These are phyloP conservation scores for Lutraria lutraria DNA, from an alignment of 2,888 invertebrate species.

Conservation along the genomic window DNA sequence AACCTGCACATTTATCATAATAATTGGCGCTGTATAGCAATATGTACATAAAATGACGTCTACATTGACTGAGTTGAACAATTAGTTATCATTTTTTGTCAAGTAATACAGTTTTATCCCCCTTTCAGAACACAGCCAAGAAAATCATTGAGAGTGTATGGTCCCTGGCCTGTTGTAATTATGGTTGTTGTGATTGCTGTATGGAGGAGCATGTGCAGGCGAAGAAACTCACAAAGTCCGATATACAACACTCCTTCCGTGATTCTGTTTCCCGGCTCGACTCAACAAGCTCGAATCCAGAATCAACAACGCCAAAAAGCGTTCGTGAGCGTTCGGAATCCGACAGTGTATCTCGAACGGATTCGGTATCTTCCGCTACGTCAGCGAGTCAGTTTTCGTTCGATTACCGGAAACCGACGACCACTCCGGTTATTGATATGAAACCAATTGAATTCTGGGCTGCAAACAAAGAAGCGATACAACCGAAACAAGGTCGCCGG, in stretches of 20 bases:
- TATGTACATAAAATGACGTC: too few species aligned
- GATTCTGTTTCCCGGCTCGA: slow-evolving; percentile 78
- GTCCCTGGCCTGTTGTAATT: slow-evolving; percentile 74
- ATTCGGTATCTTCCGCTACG: slow-evolving; percentile 81
- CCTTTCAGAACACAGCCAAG: slow-evolving; percentile 70
- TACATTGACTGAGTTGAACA: too few species aligned
- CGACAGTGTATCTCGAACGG: slow-evolving; percentile 81
- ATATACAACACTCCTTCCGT: slow-evolving; percentile 84
- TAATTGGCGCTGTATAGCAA: too few species aligned
- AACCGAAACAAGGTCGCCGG: slow-evolving; percentile 82
- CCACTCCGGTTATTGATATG: slow-evolving; percentile 86
- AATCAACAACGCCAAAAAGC: slow-evolving; percentile 75
- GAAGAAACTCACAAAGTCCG: slow-evolving; percentile 79
- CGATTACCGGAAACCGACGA: slow-evolving; percentile 76
- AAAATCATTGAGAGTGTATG: slow-evolving; percentile 76
- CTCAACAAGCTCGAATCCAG: slow-evolving; percentile 78
- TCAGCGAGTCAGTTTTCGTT: slow-evolving; percentile 75
- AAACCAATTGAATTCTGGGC: slow-evolving; percentile 87
- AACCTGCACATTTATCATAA: too few species aligned
- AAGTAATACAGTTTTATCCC: too few species aligned
- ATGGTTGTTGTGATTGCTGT: slow-evolving; percentile 80
- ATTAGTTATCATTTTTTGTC: too few species aligned
- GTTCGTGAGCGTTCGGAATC: slow-evolving; percentile 83
- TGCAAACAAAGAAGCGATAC: slow-evolving; percentile 85
- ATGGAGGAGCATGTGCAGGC: slow-evolving; percentile 62